Evolutionary conservation across 30 jellyfish, hydroid and myxozoan genomes (phyloP).

Genomic region (Cassiopea andromeda): DNA sequence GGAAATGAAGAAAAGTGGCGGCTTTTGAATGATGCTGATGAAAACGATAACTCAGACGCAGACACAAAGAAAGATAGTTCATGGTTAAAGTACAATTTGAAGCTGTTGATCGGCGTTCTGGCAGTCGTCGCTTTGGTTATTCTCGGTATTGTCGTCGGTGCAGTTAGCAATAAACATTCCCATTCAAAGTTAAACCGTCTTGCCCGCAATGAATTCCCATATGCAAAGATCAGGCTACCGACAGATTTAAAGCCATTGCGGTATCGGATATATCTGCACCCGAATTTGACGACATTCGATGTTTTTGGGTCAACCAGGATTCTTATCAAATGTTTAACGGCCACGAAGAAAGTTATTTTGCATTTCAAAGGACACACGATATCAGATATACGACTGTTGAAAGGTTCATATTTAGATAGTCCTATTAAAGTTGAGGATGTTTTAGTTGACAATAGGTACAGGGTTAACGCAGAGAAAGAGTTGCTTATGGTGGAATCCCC

Average conservation of each 20-base stretch:
- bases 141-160: conserved; percentile 91
- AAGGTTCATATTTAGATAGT: conserved; percentile 37
- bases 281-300: conserved; percentile 83
- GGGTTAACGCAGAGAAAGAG: conserved; percentile 60
- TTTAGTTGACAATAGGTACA: conserved; percentile 14
- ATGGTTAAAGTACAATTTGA: conserved; percentile 62
- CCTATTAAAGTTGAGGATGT: conserved; percentile 25
- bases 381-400: conserved; percentile 13
- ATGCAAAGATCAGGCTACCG: conserved; percentile 78
- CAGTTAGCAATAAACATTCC: conserved; percentile 62
- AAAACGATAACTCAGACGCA: conserved; percentile 14
- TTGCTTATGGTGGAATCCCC: conserved; percentile 56
- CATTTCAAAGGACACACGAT: conserved; percentile 76
- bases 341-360: conserved; percentile 65
- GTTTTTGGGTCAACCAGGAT: conserved; percentile 83
- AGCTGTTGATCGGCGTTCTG: conserved; percentile 70
- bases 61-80: conserved; percentile 16
- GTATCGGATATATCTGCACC: conserved; percentile 83
- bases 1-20: conserved; percentile 65
- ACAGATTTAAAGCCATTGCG: conserved; percentile 72
- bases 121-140: conserved; percentile 70
- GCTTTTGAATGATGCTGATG: conserved; percentile 49
- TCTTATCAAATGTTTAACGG: conserved; percentile 53
- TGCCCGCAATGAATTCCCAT: conserved; percentile 68
- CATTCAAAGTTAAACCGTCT: conserved; percentile 32